A percentile compares a stretch with the other conserved stretches of the same genome.
These are phyloP conservation scores for Ecliptopera silaceata DNA, from an alignment of 2,888 invertebrate genomes.

Conservation along the genomic window DNA sequence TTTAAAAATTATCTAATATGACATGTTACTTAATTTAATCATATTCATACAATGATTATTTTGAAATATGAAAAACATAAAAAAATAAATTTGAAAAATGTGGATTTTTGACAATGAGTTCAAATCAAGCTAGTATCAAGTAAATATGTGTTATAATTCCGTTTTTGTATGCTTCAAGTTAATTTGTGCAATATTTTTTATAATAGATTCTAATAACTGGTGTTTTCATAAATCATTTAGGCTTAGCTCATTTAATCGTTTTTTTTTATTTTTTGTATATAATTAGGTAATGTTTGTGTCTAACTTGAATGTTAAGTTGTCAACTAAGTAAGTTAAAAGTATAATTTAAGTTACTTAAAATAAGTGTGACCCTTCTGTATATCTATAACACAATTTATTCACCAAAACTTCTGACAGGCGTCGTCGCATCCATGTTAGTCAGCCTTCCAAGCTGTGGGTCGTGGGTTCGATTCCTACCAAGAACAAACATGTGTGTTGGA, in stretches of 20 bases:
- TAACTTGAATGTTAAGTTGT: neutral
- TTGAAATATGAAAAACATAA: no score
- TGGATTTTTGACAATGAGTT: no score
- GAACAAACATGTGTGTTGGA: no score
- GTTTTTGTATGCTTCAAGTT: neutral
- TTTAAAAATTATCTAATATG: neutral
- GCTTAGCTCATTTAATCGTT: constrained; percentile 7
- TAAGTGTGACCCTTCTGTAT: no score
- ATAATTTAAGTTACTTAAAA: no score
- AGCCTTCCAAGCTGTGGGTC: no score
- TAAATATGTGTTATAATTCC: neutral
- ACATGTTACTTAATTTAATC: neutral
- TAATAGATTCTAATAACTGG: neutral
- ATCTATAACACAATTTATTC: no score
- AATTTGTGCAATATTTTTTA: constrained; percentile 21
- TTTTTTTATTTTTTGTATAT: constrained; percentile 11
- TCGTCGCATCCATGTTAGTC: no score
- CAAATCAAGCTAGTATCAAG: neutral
- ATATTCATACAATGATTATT: no score
- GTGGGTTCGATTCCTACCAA: no score
- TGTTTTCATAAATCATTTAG: neutral
- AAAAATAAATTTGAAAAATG: no score
- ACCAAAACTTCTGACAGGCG: neutral
- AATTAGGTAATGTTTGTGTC: neutral
- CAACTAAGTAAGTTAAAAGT: neutral